phyloP scores from a whole-genome alignment of 2,797 vertebrate genomes.

The Eidolon dupreanum region DNA sequence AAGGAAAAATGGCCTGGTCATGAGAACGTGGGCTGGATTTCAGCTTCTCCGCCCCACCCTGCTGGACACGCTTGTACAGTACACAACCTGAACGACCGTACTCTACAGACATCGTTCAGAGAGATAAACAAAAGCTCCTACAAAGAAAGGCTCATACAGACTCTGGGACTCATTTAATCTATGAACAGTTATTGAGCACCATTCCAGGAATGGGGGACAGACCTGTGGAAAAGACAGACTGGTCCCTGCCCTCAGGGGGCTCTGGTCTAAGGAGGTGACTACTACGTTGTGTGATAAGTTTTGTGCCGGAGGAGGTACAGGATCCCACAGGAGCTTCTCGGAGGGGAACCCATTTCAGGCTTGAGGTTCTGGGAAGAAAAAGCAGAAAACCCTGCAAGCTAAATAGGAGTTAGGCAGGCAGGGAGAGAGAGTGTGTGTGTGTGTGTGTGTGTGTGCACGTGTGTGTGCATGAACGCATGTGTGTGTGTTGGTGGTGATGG shows the following conservation, averaged over 20 bases:
- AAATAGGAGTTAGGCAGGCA: not conserved
- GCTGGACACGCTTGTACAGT: not conserved
- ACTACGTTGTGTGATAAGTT: rapidly evolving
- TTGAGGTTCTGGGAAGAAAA: not conserved
- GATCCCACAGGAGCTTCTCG: not conserved
- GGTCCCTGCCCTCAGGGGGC: not conserved
- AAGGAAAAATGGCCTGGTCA: not conserved
- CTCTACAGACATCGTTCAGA: not conserved
- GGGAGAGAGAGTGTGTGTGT: not conserved
- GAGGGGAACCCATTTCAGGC: not conserved
- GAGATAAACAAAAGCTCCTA: not conserved
- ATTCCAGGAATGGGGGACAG: not conserved
- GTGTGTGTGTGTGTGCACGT: too few relatives aligned
- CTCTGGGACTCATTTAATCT: not conserved
- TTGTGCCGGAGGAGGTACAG: not conserved
- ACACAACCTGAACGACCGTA: not conserved
- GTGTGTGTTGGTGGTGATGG: too few relatives aligned
- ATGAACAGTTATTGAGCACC: not conserved
- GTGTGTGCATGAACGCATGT: too few relatives aligned
- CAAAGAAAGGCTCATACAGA: not conserved
- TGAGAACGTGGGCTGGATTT: not conserved
- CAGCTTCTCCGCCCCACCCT: not conserved
- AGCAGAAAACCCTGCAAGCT: not conserved
- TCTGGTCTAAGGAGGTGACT: not conserved
- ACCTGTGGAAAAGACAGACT: not conserved